phyloP scores from a whole-genome alignment of 2,888 invertebrate genomes.

The Tachina fera region DNA sequence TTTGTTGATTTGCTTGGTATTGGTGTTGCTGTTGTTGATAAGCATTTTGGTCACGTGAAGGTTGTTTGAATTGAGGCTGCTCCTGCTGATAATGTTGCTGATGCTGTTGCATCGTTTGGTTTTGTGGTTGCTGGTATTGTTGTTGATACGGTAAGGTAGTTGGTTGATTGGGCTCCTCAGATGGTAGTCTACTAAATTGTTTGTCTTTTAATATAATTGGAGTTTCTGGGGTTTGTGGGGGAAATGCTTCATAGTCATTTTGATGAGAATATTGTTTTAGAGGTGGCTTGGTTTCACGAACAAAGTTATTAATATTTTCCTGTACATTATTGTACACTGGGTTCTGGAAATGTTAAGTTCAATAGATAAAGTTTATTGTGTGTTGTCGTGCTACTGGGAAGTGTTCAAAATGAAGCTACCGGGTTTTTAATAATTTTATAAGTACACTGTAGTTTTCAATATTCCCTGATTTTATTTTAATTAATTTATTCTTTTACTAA shows the following conservation, averaged over 20 bases:
- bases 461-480: not conserved
- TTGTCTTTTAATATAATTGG: constrained; percentile 73
- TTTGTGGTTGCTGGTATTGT: constrained; percentile 69
- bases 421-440: not conserved
- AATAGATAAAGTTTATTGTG: constrained; percentile 43
- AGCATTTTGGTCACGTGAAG: constrained; percentile 59
- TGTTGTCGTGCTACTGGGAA: not conserved
- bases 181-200: constrained; percentile 78
- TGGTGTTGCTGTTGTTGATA: constrained; percentile 71
- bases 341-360: constrained; percentile 75
- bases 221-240: constrained; percentile 69
- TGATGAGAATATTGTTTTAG: constrained; percentile 61
- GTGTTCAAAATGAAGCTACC: not conserved
- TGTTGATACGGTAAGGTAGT: constrained; percentile 39
- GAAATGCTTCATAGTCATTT: constrained; percentile 70
- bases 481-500: not conserved
- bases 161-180: constrained; percentile 74
- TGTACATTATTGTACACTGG: constrained; percentile 79
- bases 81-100: constrained; percentile 54
- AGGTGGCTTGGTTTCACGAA: constrained; percentile 54
- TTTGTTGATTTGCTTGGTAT: constrained; percentile 61
- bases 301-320: constrained; percentile 52
- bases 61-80: constrained; percentile 37
- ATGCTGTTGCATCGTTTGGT: constrained; percentile 58
- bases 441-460: not conserved